Evolutionary conservation across 2,113 vertebrate genomes (phyloP).

Genomic region (Chrysemys picta): DNA sequence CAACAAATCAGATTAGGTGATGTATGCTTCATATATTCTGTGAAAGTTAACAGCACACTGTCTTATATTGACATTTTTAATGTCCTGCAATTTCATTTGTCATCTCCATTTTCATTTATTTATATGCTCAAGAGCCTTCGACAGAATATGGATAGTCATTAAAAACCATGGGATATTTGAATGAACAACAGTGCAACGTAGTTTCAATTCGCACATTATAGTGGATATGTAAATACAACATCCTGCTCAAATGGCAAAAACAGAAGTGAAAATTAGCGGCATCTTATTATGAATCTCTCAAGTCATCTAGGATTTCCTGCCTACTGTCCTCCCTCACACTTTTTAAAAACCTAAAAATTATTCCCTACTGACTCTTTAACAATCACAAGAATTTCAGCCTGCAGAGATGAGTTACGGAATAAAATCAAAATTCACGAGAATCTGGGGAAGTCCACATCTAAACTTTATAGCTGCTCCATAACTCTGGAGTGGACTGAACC

Average conservation of each 20-base stretch:
- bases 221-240: background rate
- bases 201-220: background rate
- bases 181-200: background rate
- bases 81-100: background rate
- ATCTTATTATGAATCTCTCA: background rate
- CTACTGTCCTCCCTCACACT: background rate
- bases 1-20: background rate
- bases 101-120: slow-evolving; percentile 8
- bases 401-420: accelerated
- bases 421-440: background rate
- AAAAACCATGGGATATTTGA: background rate
- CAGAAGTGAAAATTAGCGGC: background rate
- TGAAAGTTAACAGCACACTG: background rate
- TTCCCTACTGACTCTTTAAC: background rate
- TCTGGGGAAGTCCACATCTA: background rate
- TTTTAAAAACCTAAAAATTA: background rate
- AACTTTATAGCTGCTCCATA: background rate
- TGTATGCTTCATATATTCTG: background rate
- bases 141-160: background rate
- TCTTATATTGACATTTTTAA: background rate
- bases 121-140: background rate
- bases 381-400: background rate
- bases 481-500: background rate
- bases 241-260: background rate
- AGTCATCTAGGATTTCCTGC: background rate